Base-by-base conservation (phyloP, 2,797 vertebrate species). In the Argya squamiceps region DNA sequence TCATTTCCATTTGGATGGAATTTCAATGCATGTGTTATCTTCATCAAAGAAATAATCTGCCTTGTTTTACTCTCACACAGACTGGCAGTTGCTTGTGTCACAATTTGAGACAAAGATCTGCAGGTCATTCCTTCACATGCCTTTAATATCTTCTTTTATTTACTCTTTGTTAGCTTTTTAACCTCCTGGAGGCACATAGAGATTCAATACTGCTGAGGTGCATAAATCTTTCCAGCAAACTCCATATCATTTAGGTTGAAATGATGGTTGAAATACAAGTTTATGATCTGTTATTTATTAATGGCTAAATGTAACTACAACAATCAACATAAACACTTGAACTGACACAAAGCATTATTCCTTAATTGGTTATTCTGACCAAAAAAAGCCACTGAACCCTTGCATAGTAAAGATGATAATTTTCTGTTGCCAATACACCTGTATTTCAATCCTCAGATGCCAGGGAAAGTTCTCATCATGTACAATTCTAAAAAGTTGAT, bases 1-100 rank as follows among this genome's bases (percentile, higher is more conserved):
- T 98, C 60, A 96, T 98, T 90, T 98, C 96, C 64, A 94, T 98
- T 81, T 99, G 98, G 98, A 97, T 98, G 94, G 98, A 98, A 91
- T 98, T 99, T 90, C 98, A 99, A 68, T 32, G 30, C 70, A 98
- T 94, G 4, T 98, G 98, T 98, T 97, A 92, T 53, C 97, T 98
- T 87, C 96, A 68, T 53, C 10, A 29, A 43, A 64, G 12, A 30
- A 32, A 58, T 74, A 62, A 27, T 73, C 75, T 91, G 17, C 19
- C 21, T 76, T 60, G 5, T 46, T 91, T 91, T 73, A 14, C 13
- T 92, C 34, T 53, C 7, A 9, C 21, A 9, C 2, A 2, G 26
- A 18, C 47, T 41, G 9, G 19, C 6, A 69, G 15, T n/a, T 73
- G 22, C 21, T 73, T 46, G 5, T 78, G 20, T 47, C 23, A 36